Percentiles rank a stretch among this genome's conserved stretches.
phyloP scores from a whole-genome alignment of 2,113 vertebrate genomes.

The Pogonocichla stellata region DNA sequence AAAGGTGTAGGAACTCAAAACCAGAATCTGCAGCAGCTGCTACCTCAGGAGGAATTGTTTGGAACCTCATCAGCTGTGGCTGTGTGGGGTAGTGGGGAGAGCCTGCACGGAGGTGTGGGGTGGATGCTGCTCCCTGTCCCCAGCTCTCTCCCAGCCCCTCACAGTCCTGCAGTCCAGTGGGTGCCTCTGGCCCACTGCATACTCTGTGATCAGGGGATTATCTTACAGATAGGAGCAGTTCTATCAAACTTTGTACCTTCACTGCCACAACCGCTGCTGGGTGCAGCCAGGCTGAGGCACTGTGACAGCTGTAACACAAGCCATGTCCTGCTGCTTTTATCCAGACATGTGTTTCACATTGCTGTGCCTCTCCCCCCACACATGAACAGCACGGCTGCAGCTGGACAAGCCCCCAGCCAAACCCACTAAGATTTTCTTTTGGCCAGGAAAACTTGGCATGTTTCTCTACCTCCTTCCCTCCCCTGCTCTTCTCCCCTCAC shows the following conservation, averaged over 20 bases:
- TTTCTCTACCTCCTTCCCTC: not conserved
- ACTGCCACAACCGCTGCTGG: not conserved
- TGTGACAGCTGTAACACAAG: constrained; percentile 45
- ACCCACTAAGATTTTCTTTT: not conserved
- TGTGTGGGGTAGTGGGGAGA: fast-evolving
- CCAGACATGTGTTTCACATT: constrained; percentile 8
- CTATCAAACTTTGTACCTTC: not conserved
- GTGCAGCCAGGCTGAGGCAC: not conserved
- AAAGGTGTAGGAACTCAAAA: not conserved
- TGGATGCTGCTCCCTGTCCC: not conserved
- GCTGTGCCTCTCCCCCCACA: not conserved
- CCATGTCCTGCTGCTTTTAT: not conserved
- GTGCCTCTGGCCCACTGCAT: not conserved
- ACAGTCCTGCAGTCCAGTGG: not conserved
- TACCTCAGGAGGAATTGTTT: not conserved
- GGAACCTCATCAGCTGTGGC: not conserved
- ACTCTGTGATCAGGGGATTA: not conserved
- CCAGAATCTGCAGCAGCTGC: not conserved
- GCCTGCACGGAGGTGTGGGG: not conserved
- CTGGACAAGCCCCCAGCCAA: constrained; percentile 48
- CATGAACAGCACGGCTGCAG: not conserved
- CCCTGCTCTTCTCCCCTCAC: not conserved
- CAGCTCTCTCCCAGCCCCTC: not conserved
- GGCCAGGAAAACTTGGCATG: not conserved
- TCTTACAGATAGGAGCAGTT: not conserved